Conservation (phyloP, 2,797 vertebrate species). For the Sylvia borin region DNA sequence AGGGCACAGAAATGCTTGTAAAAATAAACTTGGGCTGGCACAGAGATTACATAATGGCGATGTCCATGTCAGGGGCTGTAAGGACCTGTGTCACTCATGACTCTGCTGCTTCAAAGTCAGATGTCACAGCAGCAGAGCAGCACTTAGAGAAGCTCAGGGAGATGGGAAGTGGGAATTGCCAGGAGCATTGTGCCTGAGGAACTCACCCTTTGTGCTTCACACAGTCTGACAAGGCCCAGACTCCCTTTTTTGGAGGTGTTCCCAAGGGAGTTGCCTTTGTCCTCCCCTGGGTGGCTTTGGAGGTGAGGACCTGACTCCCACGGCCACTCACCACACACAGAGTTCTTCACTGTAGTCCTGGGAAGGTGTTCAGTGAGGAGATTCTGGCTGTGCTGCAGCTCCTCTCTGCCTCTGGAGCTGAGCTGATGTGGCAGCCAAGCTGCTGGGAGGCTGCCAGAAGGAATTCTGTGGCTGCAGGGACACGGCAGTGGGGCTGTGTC, state of each 20-base stretch:
- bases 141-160: background rate
- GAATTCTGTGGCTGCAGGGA: background rate
- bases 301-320: background rate
- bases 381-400: background rate
- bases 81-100: slow-evolving; percentile 34
- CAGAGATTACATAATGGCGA: background rate
- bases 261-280: background rate
- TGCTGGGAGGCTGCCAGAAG: background rate
- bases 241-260: background rate
- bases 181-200: background rate
- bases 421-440: background rate
- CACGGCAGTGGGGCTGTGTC: background rate
- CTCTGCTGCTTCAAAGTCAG: slow-evolving; percentile 19
- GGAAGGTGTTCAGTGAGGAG: background rate
- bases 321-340: background rate
- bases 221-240: background rate
- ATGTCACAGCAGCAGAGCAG: background rate
- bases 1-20: slow-evolving; percentile 12
- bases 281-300: background rate
- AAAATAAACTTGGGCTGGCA: slow-evolving; percentile 46
- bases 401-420: background rate
- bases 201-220: background rate
- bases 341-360: background rate
- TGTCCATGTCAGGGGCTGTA: slow-evolving; percentile 21
- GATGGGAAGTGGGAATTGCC: background rate